phyloP scores from a whole-genome alignment of 30 jellyfish, hydroid and myxozoan genomes.

The Nemopilema nomurai region DNA sequence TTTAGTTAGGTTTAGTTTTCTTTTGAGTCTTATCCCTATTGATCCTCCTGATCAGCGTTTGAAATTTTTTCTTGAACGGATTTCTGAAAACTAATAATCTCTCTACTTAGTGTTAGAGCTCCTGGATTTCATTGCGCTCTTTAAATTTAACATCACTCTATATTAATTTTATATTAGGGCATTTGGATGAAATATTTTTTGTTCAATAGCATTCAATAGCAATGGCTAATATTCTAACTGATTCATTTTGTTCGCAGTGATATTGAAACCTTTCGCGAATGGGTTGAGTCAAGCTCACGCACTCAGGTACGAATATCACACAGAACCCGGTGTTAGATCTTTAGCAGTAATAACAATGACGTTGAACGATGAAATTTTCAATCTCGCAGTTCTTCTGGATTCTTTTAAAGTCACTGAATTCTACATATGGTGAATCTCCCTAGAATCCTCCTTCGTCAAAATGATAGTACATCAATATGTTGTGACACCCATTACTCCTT shows the following conservation, averaged over 20 bases:
- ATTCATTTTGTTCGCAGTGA: conserved; percentile 22
- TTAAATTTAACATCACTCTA: neutral
- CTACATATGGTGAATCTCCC: no score
- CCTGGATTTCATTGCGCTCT: neutral
- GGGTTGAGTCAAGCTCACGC: conserved; percentile 55
- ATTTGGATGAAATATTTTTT: no score
- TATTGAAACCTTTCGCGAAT: conserved; percentile 41
- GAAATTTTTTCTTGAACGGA: neutral
- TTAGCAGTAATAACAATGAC: no score
- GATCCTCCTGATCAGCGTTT: neutral
- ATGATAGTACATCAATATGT: no score
- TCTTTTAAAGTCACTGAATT: no score
- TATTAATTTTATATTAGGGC: neutral
- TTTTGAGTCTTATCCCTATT: neutral
- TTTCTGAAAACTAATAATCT: neutral
- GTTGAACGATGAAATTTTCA: no score
- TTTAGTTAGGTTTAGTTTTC: neutral
- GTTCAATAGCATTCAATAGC: no score
- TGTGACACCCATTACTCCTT: no score
- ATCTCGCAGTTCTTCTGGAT: no score
- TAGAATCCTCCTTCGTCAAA: no score
- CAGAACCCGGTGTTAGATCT: no score
- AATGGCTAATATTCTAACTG: neutral
- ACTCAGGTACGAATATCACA: conserved; percentile 27
- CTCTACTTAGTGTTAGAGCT: neutral